These are phyloP conservation scores for Aurelia sp. DNA, from an alignment of 30 jellyfish, hydroid and myxozoan genomes.

Conservation along the genomic window DNA sequence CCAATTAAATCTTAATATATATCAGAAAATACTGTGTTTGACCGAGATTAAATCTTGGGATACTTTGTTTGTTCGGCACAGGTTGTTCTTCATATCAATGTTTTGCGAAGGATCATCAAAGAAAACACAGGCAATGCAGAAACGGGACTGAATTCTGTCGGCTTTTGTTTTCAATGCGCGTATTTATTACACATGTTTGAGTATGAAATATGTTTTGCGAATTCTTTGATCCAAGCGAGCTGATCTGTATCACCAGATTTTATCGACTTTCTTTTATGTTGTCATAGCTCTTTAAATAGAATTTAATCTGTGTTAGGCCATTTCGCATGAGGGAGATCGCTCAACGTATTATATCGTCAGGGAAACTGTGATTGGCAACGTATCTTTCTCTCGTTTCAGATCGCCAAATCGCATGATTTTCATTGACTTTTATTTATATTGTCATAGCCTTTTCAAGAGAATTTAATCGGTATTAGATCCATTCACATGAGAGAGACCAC, in stretches of 20 bases:
- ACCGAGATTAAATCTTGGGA: slow-evolving; percentile 4
- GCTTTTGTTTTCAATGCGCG: slow-evolving; percentile 30
- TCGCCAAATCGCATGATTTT: too few relatives aligned
- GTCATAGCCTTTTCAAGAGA: too few relatives aligned
- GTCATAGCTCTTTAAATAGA: slow-evolving; percentile 31
- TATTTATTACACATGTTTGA: slow-evolving; percentile 41
- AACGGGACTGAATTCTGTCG: slow-evolving; percentile 27
- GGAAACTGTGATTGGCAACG: too few relatives aligned
- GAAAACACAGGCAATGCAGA: slow-evolving; percentile 34
- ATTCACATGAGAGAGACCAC: too few relatives aligned
- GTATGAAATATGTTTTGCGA: neutral
- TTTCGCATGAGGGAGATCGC: too few relatives aligned
- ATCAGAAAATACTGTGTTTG: slow-evolving; percentile 54
- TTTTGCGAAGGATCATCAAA: slow-evolving; percentile 31
- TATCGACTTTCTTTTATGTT: slow-evolving; percentile 30
- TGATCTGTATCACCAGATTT: slow-evolving; percentile 10
- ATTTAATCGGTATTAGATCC: too few relatives aligned
- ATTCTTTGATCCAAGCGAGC: slow-evolving; percentile 58
- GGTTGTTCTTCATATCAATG: slow-evolving; percentile 45
- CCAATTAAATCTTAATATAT: slow-evolving; percentile 13
- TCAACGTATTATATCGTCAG: too few relatives aligned
- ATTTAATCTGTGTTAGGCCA: neutral
- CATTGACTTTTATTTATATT: too few relatives aligned
- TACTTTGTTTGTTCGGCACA: slow-evolving; percentile 43
- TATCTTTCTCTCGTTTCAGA: too few relatives aligned